Base-by-base conservation (phyloP, 2,113 vertebrate genomes). In the Chamaea fasciata region DNA sequence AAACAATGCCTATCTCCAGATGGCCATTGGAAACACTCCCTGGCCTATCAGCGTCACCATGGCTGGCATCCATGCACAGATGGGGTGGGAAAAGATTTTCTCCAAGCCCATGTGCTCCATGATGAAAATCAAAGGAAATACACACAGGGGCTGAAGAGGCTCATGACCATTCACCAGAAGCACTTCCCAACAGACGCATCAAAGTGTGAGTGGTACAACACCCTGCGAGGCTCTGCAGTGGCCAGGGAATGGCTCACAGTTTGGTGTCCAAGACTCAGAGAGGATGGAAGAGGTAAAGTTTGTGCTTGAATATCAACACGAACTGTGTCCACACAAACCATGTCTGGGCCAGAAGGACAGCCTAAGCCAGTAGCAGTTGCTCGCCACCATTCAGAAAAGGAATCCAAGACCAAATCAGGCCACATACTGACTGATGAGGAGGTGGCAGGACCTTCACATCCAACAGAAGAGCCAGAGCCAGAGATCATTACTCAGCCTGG, bases 121-220 rank as follows among this genome's bases (percentile, higher is more conserved):
- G 99, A 99, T 10, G 99, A 99, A 95, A 99, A 99, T 3, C 99
- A 99, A 92, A 98, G 99, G 84, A 99, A 99, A 78, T 99, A 99
- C 55, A 99, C 99, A 92, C 99, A 99, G 99, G 99, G 99, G 47
- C 96, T 99, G 97, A 99, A 99, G 97, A 98, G 99, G 92, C 97
- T 99, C 84, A 99, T 99, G 99, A 99, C 99, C 8, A 99, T 99
- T 96, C 99, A 99, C 97, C 99, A 99, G 98, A 99, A 99, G 95
- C 98, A 99, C 96, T 99, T 99, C 92, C 31, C 99, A 7, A 99
- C 99, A 23, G 99, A 98, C 85, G 99, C 99, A 7, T 99, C 99
- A 1, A 99, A 99, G 86, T 99, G 41, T 41, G 41, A 41, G 94
- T 99, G 99, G 97, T 99, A 99, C 98, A 99, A 99, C 2, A 98